These are phyloP conservation scores for Eupithecia exiguata DNA, from an alignment of 2,888 invertebrate species.

Conservation along the genomic window DNA sequence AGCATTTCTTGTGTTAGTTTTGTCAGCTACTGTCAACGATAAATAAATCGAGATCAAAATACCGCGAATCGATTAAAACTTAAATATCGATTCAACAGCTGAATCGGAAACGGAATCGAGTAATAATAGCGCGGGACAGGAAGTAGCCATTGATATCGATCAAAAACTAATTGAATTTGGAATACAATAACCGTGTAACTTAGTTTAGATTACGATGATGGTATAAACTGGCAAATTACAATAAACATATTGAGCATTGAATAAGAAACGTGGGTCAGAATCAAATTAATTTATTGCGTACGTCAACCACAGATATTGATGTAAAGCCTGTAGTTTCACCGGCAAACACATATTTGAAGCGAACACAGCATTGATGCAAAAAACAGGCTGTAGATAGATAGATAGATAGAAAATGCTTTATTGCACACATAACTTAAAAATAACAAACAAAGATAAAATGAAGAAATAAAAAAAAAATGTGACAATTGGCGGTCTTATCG, in stretches of 20 bases:
- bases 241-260: background rate
- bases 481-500: too few relatives aligned
- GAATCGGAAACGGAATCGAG: constrained; percentile 37
- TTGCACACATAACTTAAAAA: too few relatives aligned
- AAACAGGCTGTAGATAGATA: too few relatives aligned
- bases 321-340: background rate
- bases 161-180: constrained; percentile 35
- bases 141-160: constrained; percentile 36
- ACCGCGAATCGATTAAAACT: constrained; percentile 34
- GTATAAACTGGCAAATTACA: constrained; percentile 5
- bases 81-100: constrained; percentile 36
- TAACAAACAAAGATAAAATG: too few relatives aligned
- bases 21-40: constrained; percentile 44
- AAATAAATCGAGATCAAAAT: constrained; percentile 41
- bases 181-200: constrained; percentile 31
- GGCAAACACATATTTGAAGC: too few relatives aligned
- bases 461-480: too few relatives aligned
- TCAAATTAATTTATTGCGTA: background rate
- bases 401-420: too few relatives aligned
- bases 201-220: constrained; percentile 29
- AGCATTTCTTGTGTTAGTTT: constrained; percentile 48
- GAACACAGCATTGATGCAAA: background rate
- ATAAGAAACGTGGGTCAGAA: constrained; percentile 11
- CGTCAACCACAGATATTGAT: background rate
- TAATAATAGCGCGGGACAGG: constrained; percentile 36